Evolutionary conservation across 2,888 invertebrate species (phyloP).

Genomic region (Limnephilus rhombicus): DNA sequence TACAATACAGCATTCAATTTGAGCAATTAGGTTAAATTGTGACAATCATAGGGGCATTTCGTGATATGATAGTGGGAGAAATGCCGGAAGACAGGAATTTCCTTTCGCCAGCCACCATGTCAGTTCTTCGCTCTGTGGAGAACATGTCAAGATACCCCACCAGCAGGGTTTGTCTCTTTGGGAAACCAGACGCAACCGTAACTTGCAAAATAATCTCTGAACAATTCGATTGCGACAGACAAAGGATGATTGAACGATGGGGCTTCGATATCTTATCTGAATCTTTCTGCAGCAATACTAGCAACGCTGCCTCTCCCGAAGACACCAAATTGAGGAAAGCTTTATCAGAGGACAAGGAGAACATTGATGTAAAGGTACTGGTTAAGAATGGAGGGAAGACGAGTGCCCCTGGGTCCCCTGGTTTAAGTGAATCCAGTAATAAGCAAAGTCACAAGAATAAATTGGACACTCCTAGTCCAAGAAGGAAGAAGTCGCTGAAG

Average conservation of each 20-base stretch:
- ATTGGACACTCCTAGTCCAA: slow-evolving; percentile 40
- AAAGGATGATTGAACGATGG: slow-evolving; percentile 58
- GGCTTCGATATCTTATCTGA: slow-evolving; percentile 61
- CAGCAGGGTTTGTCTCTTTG: slow-evolving; percentile 62
- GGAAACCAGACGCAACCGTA: slow-evolving; percentile 56
- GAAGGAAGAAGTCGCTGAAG: slow-evolving; percentile 61
- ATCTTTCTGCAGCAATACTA: slow-evolving; percentile 17
- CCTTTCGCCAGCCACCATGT: slow-evolving; percentile 47
- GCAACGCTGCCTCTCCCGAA: neutral
- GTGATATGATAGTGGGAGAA: slow-evolving; percentile 49
- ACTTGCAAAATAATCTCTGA: slow-evolving; percentile 53
- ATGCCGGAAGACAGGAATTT: slow-evolving; percentile 57
- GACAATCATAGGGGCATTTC: slow-evolving; percentile 41
- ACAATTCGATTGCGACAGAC: slow-evolving; percentile 59
- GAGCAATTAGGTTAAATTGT: slow-evolving; percentile 33
- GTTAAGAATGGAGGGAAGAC: slow-evolving; percentile 30
- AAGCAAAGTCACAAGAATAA: slow-evolving; percentile 54
- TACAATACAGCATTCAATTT: slow-evolving; percentile 16
- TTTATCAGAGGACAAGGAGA: slow-evolving; percentile 59
- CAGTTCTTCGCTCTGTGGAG: slow-evolving; percentile 57
- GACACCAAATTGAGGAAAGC: slow-evolving; percentile 40
- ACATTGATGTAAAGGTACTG: slow-evolving; percentile 41
- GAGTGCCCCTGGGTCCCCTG: neutral
- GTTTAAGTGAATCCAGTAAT: neutral
- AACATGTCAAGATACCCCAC: slow-evolving; percentile 53